Conservation (phyloP, 2,888 invertebrate species). For the Stenolophus ochropezus region DNA sequence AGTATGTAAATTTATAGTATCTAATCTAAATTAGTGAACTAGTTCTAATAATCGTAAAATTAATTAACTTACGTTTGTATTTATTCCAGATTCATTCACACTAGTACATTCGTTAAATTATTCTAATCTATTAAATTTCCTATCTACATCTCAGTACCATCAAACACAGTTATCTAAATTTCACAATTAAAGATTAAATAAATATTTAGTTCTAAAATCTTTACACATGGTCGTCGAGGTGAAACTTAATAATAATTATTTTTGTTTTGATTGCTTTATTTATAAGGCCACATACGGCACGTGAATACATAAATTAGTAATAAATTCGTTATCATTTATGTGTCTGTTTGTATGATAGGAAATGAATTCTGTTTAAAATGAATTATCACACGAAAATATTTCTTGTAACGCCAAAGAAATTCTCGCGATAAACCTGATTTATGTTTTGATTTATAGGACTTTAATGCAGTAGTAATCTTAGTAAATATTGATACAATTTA, state of each 20-base stretch:
- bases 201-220: background rate
- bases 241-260: background rate
- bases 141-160: background rate
- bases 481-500: constrained; percentile 23
- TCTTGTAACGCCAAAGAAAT: background rate
- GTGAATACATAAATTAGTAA: background rate
- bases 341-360: background rate
- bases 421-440: constrained; percentile 9
- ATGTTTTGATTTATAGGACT: background rate
- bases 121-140: background rate
- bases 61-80: background rate
- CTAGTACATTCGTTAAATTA: background rate
- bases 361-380: background rate
- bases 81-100: background rate
- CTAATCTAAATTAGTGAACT: background rate
- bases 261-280: background rate
- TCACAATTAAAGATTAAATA: constrained; percentile 10
- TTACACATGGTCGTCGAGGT: background rate
- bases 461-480: constrained; percentile 7
- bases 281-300: background rate
- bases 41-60: background rate
- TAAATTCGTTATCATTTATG: background rate
- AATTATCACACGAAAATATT: background rate
- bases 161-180: background rate
- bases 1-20: background rate